These are phyloP conservation scores for Heliconius hewitsoni DNA, from an alignment of 1,140 invertebrate species.

Conservation along the genomic window DNA sequence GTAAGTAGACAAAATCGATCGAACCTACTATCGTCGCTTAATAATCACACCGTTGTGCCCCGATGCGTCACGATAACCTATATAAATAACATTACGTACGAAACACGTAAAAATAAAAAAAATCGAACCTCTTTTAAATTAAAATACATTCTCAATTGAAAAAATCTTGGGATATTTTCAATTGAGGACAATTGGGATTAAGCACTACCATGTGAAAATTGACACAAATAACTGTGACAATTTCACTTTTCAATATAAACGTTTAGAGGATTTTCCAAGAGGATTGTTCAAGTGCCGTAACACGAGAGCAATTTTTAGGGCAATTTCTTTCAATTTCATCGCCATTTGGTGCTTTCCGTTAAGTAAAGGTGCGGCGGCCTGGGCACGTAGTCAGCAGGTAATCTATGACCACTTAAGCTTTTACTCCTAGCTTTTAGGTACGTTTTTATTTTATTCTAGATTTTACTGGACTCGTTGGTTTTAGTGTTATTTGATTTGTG, in stretches of 20 bases:
- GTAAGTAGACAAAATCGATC: too few relatives aligned
- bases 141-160: background rate
- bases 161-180: background rate
- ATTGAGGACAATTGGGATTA: background rate
- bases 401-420: conserved; percentile 32
- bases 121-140: background rate
- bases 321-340: conserved; percentile 36
- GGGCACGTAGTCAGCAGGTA: conserved; percentile 32
- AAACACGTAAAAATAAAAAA: background rate
- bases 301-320: conserved; percentile 39
- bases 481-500: background rate
- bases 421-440: background rate
- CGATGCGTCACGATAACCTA: too few relatives aligned
- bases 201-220: background rate
- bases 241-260: conserved; percentile 26
- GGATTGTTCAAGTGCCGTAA: conserved; percentile 36
- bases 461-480: background rate
- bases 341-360: conserved; percentile 34
- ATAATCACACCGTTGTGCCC: too few relatives aligned
- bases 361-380: conserved; percentile 31
- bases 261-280: conserved; percentile 21
- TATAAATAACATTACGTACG: too few relatives aligned
- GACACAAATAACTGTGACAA: conserved; percentile 6
- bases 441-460: background rate
- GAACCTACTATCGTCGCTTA: too few relatives aligned